These are phyloP conservation scores for Cordylochernes scorpioides DNA, from an alignment of 2,888 invertebrate genomes.

Conservation along the genomic window DNA sequence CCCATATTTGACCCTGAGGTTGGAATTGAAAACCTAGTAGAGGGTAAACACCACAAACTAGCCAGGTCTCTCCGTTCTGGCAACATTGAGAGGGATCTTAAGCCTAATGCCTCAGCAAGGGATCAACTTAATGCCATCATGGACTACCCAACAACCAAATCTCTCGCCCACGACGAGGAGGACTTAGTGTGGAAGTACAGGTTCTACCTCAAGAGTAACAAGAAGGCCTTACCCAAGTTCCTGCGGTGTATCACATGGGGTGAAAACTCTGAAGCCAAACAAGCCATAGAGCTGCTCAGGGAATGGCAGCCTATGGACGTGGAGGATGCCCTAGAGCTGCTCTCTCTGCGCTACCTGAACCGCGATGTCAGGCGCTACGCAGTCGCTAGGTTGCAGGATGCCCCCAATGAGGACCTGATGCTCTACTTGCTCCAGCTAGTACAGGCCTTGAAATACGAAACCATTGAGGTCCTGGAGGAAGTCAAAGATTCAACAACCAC, in stretches of 20 bases:
- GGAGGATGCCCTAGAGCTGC: slow-evolving; percentile 72
- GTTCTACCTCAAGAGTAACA: slow-evolving; percentile 68
- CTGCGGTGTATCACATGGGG: slow-evolving; percentile 94
- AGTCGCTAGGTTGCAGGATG: slow-evolving; percentile 62
- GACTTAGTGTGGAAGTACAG: slow-evolving; percentile 92
- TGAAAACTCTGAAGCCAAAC: slow-evolving; percentile 51
- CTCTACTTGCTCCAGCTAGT: slow-evolving; percentile 82
- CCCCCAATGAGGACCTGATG: slow-evolving; percentile 76
- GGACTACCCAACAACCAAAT: slow-evolving; percentile 60
- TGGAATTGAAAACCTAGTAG: slow-evolving; percentile 92
- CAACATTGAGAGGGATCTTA: slow-evolving; percentile 64
- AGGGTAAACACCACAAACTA: slow-evolving; percentile 82
- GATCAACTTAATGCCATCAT: slow-evolving; percentile 57
- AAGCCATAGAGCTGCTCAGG: slow-evolving; percentile 60
- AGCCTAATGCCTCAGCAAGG: slow-evolving; percentile 64
- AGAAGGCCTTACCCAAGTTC: slow-evolving; percentile 86
- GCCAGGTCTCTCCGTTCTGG: slow-evolving; percentile 73
- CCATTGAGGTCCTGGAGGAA: too few relatives aligned
- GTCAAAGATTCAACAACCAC: too few relatives aligned
- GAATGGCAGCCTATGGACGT: slow-evolving; percentile 86
- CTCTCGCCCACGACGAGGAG: slow-evolving; percentile 63
- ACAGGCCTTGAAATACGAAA: slow-evolving; percentile 80
- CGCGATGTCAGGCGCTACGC: slow-evolving; percentile 75
- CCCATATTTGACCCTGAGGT: too few relatives aligned
- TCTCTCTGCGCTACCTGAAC: slow-evolving; percentile 36